Evolutionary conservation across 92 coral and sea anemone genomes (phyloP), one percentile per base, ranked within the genome.

Genomic region (Siderastrea radians): DNA sequence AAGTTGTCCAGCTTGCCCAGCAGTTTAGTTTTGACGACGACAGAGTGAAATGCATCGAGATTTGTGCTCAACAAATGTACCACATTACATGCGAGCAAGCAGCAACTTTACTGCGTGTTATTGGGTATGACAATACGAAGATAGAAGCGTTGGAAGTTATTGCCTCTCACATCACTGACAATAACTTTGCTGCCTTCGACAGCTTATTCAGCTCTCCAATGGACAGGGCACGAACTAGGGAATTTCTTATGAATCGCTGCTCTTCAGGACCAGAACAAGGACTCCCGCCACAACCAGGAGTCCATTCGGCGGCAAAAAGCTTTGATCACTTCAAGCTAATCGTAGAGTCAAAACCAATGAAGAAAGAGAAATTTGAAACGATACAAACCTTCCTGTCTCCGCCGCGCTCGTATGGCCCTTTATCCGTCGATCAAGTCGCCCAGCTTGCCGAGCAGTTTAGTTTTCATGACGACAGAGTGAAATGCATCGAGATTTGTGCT

Each of bases 11-110:
- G 57, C 75, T 93, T 26, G 72, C 86, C 3, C 47, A 48, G 61
- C 87, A 93, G 70, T 93, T 93, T 55, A n/a, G 86, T 14, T 93
- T 93, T 63, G 96, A 90, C 61, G 96, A 90, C 43, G 96, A 79
- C 2, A 90, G 91, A 43, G 48, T 82, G 45, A 86, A 86, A 77
- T 93, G 86, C 5, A 85, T 93, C 62, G 77, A 83, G 76, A 83
- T 90, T 67, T 90, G 93, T 79, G 83, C 85, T 45, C 87, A 83
- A 2, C 81, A 86, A 15, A 50, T 90, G 84, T 83, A 79, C 64
- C 79, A 79, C 49, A 57, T 58, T 17, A 90, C 82, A 14, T 93
- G 96, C 61, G 74, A 67, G 2, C 86, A 87, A 67, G 96, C 84
- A 14, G 93, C 88, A 10, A 16, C 84, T 4, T 69, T 93, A 1